phyloP scores from a whole-genome alignment of 1,140 invertebrate genomes.

The Polypedilum vanderplanki region DNA sequence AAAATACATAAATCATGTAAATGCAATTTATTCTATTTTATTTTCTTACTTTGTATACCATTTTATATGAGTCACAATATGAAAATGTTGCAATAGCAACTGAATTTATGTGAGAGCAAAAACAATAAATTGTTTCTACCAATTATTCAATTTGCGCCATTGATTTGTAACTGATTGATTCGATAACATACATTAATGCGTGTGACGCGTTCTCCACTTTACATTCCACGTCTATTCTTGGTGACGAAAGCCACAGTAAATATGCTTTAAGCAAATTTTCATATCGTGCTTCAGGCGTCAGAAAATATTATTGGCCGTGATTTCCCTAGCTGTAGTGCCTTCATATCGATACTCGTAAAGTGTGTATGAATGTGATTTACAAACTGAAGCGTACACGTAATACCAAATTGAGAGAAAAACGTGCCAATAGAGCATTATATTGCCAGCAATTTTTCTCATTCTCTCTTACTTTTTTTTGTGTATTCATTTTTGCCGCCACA shows the following conservation, averaged over 20 bases:
- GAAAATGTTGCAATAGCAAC: not conserved
- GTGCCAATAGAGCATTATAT: not conserved
- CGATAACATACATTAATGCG: not conserved
- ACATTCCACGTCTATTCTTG: not conserved
- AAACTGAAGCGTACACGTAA: not conserved
- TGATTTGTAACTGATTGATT: not conserved
- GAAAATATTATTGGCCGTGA: too few species aligned
- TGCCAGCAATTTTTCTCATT: not conserved
- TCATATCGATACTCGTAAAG: too few species aligned
- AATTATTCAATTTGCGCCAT: not conserved
- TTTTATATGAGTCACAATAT: not conserved
- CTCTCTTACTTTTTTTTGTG: too few species aligned
- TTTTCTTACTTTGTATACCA: not conserved
- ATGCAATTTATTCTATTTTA: not conserved
- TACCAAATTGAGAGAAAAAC: slow-evolving; percentile 12
- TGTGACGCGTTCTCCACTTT: not conserved
- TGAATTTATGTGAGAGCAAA: not conserved
- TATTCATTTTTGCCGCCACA: too few species aligned
- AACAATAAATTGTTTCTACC: not conserved
- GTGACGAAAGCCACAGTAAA: slow-evolving; percentile 16
- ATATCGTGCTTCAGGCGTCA: too few species aligned
- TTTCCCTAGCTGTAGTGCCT: too few species aligned
- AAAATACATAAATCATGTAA: not conserved
- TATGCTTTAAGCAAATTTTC: not conserved
- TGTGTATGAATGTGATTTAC: not conserved